phyloP scores from a whole-genome alignment of 92 coral and sea anemone genomes.

The Zoanthus gigantus region DNA sequence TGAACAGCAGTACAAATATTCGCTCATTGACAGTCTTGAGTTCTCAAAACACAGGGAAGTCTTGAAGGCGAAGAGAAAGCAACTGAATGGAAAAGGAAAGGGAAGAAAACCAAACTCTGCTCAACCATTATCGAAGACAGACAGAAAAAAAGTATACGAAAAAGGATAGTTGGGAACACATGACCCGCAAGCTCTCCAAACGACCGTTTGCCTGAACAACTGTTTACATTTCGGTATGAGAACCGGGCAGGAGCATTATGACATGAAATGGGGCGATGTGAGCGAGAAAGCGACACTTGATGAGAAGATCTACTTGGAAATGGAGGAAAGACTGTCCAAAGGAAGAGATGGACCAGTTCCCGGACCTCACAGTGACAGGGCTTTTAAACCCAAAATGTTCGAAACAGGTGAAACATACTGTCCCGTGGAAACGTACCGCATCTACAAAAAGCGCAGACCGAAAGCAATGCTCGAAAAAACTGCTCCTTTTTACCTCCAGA shows the following conservation, averaged over 20 bases:
- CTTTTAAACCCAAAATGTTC: too few relatives aligned
- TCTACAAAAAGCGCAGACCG: too few relatives aligned
- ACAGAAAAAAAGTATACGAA: background rate
- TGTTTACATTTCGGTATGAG: conserved; percentile 39
- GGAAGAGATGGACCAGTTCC: too few relatives aligned
- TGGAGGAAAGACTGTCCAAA: too few relatives aligned
- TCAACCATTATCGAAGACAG: background rate
- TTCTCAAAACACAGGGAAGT: conserved; percentile 32
- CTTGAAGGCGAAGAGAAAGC: conserved; percentile 47
- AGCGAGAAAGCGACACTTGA: too few relatives aligned
- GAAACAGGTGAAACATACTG: too few relatives aligned
- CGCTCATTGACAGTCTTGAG: conserved; percentile 27
- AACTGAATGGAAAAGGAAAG: conserved; percentile 54
- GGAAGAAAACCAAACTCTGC: conserved; percentile 32
- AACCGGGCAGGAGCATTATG: conserved; percentile 4
- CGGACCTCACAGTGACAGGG: too few relatives aligned
- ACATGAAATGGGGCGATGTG: too few relatives aligned
- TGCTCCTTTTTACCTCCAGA: too few relatives aligned
- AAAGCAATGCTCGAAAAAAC: too few relatives aligned
- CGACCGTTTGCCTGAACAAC: background rate
- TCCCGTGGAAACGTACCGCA: too few relatives aligned
- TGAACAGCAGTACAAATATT: conserved; percentile 1
- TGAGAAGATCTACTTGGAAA: too few relatives aligned
- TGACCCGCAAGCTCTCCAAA: conserved; percentile 16
- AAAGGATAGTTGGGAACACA: background rate